Base-by-base conservation (phyloP, 2,113 vertebrate species). In the Callaeas wilsoni region DNA sequence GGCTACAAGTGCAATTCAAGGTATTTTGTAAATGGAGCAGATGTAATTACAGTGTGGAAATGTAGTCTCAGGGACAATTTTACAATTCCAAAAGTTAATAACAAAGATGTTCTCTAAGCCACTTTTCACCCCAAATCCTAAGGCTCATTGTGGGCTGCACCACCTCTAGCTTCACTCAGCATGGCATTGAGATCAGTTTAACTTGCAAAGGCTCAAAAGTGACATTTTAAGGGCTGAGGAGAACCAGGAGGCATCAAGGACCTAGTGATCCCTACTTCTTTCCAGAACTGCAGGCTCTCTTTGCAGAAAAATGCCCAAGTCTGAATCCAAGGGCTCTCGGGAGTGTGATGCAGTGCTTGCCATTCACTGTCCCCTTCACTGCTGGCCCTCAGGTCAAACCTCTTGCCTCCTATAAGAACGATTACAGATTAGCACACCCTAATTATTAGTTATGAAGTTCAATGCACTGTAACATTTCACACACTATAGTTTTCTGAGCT, bases 1-100 rank as follows among this genome's bases (percentile, higher is more conserved):
- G 76, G 90, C 95, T 87, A 84, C 87, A 96, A 96, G 94, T 94
- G 94, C 73, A 96, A 91, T 81, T 94, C 63, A 70, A 2, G 23
- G 49, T 73, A 90, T 94, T 95, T 78, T 4, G 1, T 90, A 96
- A 95, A 90, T 91, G 92, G 87, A 87, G 84, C 64, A 86, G 77
- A 76, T 84, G 56, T 83, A 88, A 87, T 87, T 84, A 91, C 46
- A 80, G 60, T 52, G 83, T 76, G 64, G 70, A 59, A 91, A 39
- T n/a, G 60, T 15, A 74, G 25, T 74, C 67, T 69, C 35, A 18
- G 63, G 71, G n/a, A 91, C 59, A 77, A 27, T 3, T 35, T 49
- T 49, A 62, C 29, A 78, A 49, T 59, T 91, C 67, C 78, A 56
- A 52, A 81, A 71, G 49, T 70, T 55, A 78, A 11, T 67, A 89